Conservation (phyloP, 2,888 invertebrate genomes). For the Podabrus alpinus region DNA sequence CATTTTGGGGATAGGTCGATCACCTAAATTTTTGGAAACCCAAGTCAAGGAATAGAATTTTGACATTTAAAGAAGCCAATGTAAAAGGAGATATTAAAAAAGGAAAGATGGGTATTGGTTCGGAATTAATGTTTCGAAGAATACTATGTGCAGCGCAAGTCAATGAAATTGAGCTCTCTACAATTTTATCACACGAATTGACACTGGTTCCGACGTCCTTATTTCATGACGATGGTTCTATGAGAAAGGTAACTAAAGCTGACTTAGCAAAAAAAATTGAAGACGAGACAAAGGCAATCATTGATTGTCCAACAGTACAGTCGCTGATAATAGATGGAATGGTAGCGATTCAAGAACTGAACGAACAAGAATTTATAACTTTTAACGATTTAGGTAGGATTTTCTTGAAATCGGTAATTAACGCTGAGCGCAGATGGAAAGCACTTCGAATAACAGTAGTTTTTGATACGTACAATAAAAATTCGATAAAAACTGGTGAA, state of each 20-base stretch:
- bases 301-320: neutral
- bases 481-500: too few relatives aligned
- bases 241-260: conserved; percentile 26
- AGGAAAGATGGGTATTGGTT: conserved; percentile 8
- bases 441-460: too few relatives aligned
- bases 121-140: conserved; percentile 31
- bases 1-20: conserved; percentile 5
- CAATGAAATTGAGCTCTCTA: conserved; percentile 17
- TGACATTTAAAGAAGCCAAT: conserved; percentile 12
- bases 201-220: too few relatives aligned
- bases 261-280: conserved; percentile 29
- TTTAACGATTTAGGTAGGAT: neutral
- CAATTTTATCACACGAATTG: conserved; percentile 26
- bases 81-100: neutral
- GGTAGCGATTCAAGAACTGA: neutral
- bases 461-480: too few relatives aligned
- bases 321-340: neutral
- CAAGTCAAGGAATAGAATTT: conserved; percentile 10
- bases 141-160: conserved; percentile 12
- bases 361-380: neutral
- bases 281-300: conserved; percentile 1
- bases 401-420: neutral
- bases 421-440: neutral
- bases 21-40: conserved; percentile 9
- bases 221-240: too few relatives aligned